Evolutionary conservation across 2,113 vertebrate genomes (phyloP), one percentile per base, ranked within the genome.

Genomic region (Argyrosomus japonicus): DNA sequence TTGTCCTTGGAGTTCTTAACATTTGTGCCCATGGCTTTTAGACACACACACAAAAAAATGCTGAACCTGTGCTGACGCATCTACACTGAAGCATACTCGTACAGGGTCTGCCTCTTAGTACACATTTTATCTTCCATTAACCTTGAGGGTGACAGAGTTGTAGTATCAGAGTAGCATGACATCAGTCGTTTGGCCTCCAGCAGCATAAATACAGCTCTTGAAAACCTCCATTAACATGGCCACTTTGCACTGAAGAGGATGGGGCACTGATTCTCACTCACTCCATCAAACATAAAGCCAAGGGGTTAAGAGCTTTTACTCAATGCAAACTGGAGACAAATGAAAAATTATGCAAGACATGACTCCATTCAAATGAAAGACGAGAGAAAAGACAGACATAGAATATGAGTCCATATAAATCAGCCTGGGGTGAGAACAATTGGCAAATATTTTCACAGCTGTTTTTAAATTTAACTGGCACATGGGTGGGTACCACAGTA

Each of bases 1-100:
- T 53, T 74, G 67, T 85, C 50, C 61, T 71, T 58, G 47, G 15
- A 17, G 71, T 53, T 84, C 75, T 88, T 36, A 27, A 63, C 27
- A 60, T 79, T 36, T 73, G 25, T 51, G 45, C n/a, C 62, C 4
- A 7, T 50, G 51, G 70, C 68, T 36, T 51, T 43, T 5, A 67
- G 27, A 64, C 40, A 25, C 43, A 68, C 25, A 50, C 2, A 51
- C 13, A 12, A 54, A 50, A 68, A 36, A 73, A 27, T 5, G 6
- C 12, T 21, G 6, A 29, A 40, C 2, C 45, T 77, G 19, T 36
- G 25, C 54, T 50, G 21, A 65, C 8, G 8, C 36, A 68, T 61
- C 36, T 21, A 14, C 9, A 19, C 53, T 68, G 63, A 36, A 40
- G 57, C 12, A 0, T 50, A 23, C 2, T 5, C 6, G 9, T 2